phyloP scores from a whole-genome alignment of 2,797 vertebrate genomes.

The Dermochelys coriacea region DNA sequence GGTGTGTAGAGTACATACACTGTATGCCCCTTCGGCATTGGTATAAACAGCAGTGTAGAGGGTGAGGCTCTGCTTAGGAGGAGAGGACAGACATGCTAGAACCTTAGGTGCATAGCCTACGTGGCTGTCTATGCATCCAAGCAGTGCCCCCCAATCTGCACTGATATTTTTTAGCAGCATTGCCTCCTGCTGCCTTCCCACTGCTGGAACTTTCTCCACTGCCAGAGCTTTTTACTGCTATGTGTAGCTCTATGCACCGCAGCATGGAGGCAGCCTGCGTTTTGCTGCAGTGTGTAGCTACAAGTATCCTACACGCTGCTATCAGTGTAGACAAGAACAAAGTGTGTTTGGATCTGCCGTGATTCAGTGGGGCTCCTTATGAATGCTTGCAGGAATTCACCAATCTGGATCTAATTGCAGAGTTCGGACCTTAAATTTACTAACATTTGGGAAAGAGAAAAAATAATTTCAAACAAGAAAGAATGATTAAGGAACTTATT shows the following conservation, averaged over 20 bases:
- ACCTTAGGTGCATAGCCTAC: neutral
- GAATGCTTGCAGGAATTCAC: neutral
- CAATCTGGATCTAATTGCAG: fast-evolving
- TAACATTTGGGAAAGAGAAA: neutral
- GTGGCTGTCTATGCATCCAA: neutral
- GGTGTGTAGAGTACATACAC: neutral
- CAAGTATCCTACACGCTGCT: neutral
- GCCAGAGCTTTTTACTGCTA: neutral
- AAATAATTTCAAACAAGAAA: neutral
- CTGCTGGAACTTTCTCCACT: neutral
- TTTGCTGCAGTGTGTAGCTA: neutral
- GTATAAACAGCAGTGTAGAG: neutral
- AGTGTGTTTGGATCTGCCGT: neutral
- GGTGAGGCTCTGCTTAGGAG: neutral
- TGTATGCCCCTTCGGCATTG: neutral
- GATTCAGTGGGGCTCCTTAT: neutral
- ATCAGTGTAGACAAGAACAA: neutral
- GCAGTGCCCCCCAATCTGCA: neutral
- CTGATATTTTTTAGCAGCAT: neutral
- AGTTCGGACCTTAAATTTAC: neutral
- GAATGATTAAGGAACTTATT: neutral
- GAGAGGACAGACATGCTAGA: neutral
- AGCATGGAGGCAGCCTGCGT: neutral
- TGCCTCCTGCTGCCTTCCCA: neutral
- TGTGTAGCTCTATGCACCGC: neutral